A percentile compares a stretch with the other conserved stretches of the same genome.
phyloP scores from a whole-genome alignment of 2,113 vertebrate genomes.

The Melanocharis versteri region DNA sequence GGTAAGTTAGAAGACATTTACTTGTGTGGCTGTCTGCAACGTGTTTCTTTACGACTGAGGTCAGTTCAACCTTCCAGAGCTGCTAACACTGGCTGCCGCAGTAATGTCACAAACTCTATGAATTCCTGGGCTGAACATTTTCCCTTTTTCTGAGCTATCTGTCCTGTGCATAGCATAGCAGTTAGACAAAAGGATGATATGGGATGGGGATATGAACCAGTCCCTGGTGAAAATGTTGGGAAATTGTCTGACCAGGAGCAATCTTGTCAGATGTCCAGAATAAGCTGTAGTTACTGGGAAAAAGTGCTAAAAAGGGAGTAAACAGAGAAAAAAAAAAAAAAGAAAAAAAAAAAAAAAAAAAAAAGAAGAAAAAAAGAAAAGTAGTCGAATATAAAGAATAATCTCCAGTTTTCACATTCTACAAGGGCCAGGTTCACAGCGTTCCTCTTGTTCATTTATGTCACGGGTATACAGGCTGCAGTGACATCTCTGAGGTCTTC shows the following conservation, averaged over 20 bases:
- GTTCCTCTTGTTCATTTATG: neutral
- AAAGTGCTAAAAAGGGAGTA: neutral
- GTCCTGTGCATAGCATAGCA: neutral
- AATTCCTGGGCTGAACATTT: neutral
- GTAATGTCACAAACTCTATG: neutral
- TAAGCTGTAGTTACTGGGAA: neutral
- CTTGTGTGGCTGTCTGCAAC: neutral
- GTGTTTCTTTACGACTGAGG: neutral
- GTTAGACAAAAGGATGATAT: neutral
- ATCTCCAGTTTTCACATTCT: neutral
- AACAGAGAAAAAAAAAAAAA: rapidly evolving
- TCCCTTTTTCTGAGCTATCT: neutral
- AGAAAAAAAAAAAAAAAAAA: neutral
- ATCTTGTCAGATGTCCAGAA: neutral
- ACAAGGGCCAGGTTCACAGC: neutral
- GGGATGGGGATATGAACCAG: neutral
- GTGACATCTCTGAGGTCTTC: neutral
- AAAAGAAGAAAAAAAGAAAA: neutral
- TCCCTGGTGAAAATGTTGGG: neutral
- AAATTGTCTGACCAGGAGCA: neutral
- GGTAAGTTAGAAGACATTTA: neutral
- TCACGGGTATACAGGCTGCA: neutral
- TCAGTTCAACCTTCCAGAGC: neutral
- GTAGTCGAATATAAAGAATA: neutral
- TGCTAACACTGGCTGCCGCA: neutral